phyloP scores from a whole-genome alignment of 2,888 invertebrate genomes.

The Archaeoteleia sp. region DNA sequence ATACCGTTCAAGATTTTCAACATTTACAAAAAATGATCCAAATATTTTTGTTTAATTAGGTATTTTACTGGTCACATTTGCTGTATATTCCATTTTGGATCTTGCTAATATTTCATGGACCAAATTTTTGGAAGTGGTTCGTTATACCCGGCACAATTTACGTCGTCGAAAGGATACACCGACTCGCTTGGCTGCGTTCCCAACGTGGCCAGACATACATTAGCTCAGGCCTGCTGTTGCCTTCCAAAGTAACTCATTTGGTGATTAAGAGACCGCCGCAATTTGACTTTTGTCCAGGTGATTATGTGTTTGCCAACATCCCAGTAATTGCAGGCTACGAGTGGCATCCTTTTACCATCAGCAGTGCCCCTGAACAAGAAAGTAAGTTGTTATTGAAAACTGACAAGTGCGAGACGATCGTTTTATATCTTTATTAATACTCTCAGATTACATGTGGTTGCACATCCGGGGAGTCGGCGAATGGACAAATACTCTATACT shows the following conservation, averaged over 20 bases:
- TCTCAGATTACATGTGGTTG: constrained; percentile 94
- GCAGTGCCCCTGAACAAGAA: constrained; percentile 95
- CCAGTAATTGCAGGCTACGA: constrained; percentile 94
- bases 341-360: constrained; percentile 98
- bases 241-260: constrained; percentile 93
- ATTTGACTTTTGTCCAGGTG: constrained; percentile 93
- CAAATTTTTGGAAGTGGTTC: constrained; percentile 98
- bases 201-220: constrained; percentile 90
- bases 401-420: neutral
- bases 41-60: constrained; percentile 75
- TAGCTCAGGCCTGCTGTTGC: constrained; percentile 89
- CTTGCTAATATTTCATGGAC: constrained; percentile 88
- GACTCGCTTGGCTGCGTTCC: constrained; percentile 78
- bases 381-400: constrained; percentile 75
- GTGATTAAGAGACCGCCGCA: constrained; percentile 90
- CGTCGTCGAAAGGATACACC: constrained; percentile 83
- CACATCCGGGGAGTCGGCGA: constrained; percentile 95
- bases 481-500: constrained; percentile 93
- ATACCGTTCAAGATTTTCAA: neutral
- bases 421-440: too few species aligned
- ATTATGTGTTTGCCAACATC: constrained; percentile 94
- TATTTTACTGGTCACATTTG: constrained; percentile 96
- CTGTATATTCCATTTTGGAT: constrained; percentile 93
- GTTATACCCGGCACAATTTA: constrained; percentile 87
- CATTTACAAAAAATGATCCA: neutral